These are phyloP conservation scores for Volucella inanis DNA, from an alignment of 2,888 invertebrate species.

Conservation along the genomic window DNA sequence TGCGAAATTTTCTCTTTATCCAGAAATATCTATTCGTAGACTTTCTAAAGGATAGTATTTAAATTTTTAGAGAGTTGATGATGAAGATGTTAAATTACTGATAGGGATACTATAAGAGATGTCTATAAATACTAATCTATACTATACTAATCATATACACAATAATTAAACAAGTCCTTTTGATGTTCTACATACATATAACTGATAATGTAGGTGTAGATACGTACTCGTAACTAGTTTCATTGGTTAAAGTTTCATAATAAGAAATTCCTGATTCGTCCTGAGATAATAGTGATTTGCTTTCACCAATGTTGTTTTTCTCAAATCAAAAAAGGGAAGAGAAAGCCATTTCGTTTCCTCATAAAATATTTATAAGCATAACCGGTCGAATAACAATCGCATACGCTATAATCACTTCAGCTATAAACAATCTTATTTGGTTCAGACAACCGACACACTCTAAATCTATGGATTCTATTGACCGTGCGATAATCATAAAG, in stretches of 20 bases:
- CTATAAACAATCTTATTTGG: constrained; percentile 1
- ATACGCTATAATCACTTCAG: neutral
- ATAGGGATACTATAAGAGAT: too few species aligned
- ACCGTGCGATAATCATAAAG: constrained; percentile 2
- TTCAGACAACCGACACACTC: neutral
- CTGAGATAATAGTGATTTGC: constrained; percentile 10
- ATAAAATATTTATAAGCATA: constrained; percentile 64
- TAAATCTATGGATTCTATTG: constrained; percentile 11
- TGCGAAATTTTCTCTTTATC: too few species aligned
- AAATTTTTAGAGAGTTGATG: too few species aligned
- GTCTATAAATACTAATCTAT: too few species aligned
- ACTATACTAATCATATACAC: too few species aligned
- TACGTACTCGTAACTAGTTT: too few species aligned
- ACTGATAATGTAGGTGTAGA: too few species aligned
- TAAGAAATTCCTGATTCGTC: constrained; percentile 10
- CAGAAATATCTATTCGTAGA: too few species aligned
- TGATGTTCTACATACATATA: too few species aligned
- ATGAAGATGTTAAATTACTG: too few species aligned
- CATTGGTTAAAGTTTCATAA: neutral
- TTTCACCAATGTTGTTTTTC: constrained; percentile 25
- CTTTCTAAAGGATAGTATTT: too few species aligned
- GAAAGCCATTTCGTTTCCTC: constrained; percentile 52
- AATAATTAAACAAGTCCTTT: too few species aligned
- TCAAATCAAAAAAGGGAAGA: constrained; percentile 48
- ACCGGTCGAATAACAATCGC: constrained; percentile 23